Base-by-base conservation (phyloP, 2,113 vertebrate species). In the Corvus cornix region DNA sequence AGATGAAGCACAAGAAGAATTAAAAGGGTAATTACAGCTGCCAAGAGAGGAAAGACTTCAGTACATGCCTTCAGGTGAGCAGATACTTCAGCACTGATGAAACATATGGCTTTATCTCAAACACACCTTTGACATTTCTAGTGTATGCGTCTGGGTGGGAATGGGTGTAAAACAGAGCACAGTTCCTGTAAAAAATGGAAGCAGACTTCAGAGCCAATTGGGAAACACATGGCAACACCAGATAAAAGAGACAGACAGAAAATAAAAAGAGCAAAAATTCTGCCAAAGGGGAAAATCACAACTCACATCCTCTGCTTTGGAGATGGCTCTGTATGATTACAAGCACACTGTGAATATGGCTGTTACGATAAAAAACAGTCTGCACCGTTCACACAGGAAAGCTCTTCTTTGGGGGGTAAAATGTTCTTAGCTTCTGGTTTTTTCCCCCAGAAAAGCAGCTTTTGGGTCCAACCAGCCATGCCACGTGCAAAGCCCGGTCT, bases 261-360 rank as follows among this genome's bases (percentile, higher is more conserved):
- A 83, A 96, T 81, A 63, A 89, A 96, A 96, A 89, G 39, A 66
- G 67, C 95, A 96, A 93, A 94, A 96, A 95, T 87, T 96, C 95
- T 96, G 93, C 66, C 62, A 85, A 95, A 88, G 64, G 93, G 62
- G 68, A 60, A 64, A 67, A 97, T 74, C 77, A 69, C 86, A 88
- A 69, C 69, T 77, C 53, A 15, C 41, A 79, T 81, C 79, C 83
- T 96, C 87, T 69, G 56, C 84, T 96, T 94, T 75, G 90, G 89
- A 83, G 66, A 79, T 96, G 82, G 53, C 84, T 89, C 69, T 49
- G 55, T 58, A 41, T 62, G 90, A 91, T 91, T 66, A 63, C 55
- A 62, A 28, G 60, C 30, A 30, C 4, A 0, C n/a, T 49, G 21
- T 49, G 79, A 93, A 72, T 74, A 53, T 68, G 88, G 75, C 35